Conservation (phyloP, 2,113 vertebrate species). For the Pagrus major region DNA sequence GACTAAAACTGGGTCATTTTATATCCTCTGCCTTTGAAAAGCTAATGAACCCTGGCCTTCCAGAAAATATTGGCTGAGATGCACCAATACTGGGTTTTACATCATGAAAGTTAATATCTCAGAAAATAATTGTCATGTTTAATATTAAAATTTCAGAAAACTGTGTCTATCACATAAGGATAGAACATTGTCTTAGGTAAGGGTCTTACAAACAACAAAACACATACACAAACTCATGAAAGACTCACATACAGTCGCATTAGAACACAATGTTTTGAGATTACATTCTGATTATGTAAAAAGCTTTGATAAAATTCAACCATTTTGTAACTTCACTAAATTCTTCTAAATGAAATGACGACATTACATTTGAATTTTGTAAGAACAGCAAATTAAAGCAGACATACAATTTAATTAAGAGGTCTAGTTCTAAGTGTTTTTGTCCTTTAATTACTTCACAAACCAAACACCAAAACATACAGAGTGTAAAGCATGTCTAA, state of each 20-base stretch:
- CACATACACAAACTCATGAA: too few relatives aligned
- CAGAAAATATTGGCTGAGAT: neutral
- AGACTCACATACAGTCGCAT: too few relatives aligned
- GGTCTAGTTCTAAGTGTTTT: neutral
- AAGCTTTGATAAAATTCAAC: neutral
- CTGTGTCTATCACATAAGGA: too few relatives aligned
- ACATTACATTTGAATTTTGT: neutral
- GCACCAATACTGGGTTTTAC: neutral
- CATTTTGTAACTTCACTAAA: neutral
- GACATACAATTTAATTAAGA: neutral
- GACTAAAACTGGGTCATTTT: slow-evolving; percentile 40
- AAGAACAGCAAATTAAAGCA: neutral
- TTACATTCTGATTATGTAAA: neutral
- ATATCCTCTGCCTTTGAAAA: slow-evolving; percentile 8
- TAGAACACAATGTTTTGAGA: too few relatives aligned
- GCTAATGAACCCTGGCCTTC: neutral
- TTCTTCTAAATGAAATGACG: neutral
- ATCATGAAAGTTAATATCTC: neutral
- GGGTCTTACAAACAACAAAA: too few relatives aligned
- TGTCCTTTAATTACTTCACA: neutral
- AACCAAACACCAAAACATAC: neutral
- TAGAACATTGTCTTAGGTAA: too few relatives aligned
- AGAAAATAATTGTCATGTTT: neutral
- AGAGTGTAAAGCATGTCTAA: neutral
- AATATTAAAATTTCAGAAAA: too few relatives aligned